Evolutionary conservation across 2,888 invertebrate genomes (phyloP), one percentile per base, ranked within the genome.

Genomic region (Cerastis rubricosa): DNA sequence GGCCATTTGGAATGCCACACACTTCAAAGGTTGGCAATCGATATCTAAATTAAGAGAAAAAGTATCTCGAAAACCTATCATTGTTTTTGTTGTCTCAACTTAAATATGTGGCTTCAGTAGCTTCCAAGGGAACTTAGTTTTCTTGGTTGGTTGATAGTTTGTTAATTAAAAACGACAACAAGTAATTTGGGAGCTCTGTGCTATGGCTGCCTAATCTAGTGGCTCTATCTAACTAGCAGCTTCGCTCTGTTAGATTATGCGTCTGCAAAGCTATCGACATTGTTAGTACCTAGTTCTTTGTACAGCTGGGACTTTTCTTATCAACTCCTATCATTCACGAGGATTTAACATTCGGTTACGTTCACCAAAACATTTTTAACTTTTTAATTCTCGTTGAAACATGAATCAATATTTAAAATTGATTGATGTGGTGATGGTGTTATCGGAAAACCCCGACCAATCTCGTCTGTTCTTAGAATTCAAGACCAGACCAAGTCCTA

Each of bases 381-480:
- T 17, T 54, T 12, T 54, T 54, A 2, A 22, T n/a, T 6, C 9
- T 71, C 1, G 11, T 51, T 22, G 17, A 49, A 49, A n/a, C 43
- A 57, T 78, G n/a, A 57, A 49, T 72, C 40, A 80, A 59, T n/a
- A 45, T 25, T 57, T 14, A 59, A 40, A 45, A 25, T 49, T 51
- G 22, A 19, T 49, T 22, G 25, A 17, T 45, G 29, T 47, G 35
- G 7, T 72, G 29, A 51, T 45, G 12, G 7, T 45, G 19, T 22
- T 47, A 47, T 67, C n/a, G 73, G 43, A 61, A 79, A 80, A 72
- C 17, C 40, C 45, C 54, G 47, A 80, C 29, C 40, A 65, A 40
- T 40, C 4, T 51, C n/a, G 5, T 22, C 0, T 5, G 45, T 45
- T 43, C 49, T 12, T 19, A 29, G 49, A 25, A 51, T 40, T 49